These are phyloP conservation scores for Protonibea diacanthus DNA, from an alignment of 2,797 vertebrate species.

Conservation along the genomic window DNA sequence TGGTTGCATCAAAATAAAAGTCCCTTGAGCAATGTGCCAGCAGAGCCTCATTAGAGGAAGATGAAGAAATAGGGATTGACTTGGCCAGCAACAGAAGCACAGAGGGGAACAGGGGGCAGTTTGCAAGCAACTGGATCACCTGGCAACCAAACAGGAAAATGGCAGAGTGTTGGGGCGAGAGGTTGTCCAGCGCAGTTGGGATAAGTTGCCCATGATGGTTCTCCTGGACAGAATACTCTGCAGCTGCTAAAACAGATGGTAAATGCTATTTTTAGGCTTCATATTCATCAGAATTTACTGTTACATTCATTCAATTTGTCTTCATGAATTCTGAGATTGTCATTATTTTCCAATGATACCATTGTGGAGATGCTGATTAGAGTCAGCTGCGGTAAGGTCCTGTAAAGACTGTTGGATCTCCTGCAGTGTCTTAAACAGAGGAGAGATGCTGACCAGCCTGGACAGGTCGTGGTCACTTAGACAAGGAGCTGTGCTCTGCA, in stretches of 20 bases:
- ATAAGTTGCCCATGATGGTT: conserved; percentile 68
- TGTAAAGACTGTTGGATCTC: conserved; percentile 87
- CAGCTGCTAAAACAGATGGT: conserved; percentile 47
- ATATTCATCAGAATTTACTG: background rate
- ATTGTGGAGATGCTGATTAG: conserved; percentile 33
- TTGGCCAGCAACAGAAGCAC: conserved; percentile 85
- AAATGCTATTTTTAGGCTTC: background rate
- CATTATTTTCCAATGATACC: conserved; percentile 25
- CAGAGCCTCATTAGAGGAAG: conserved; percentile 53
- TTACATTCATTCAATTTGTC: background rate
- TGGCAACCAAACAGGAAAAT: conserved; percentile 88
- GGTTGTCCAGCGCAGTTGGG: conserved; percentile 82
- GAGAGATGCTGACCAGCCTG: conserved; percentile 83
- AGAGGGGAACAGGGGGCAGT: conserved; percentile 75
- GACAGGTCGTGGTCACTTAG: conserved; percentile 86
- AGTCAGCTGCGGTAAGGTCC: conserved; percentile 55
- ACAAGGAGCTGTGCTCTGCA: conserved; percentile 67
- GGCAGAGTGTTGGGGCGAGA: conserved; percentile 85
- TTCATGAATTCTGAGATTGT: background rate
- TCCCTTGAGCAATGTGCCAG: conserved; percentile 78
- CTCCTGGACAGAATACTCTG: conserved; percentile 45
- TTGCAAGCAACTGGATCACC: conserved; percentile 81
- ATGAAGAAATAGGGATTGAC: conserved; percentile 74
- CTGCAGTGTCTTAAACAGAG: conserved; percentile 86
- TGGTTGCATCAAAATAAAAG: conserved; percentile 86